phyloP scores from a whole-genome alignment of 2,888 invertebrate species.

The Sminthurinus aureus region DNA sequence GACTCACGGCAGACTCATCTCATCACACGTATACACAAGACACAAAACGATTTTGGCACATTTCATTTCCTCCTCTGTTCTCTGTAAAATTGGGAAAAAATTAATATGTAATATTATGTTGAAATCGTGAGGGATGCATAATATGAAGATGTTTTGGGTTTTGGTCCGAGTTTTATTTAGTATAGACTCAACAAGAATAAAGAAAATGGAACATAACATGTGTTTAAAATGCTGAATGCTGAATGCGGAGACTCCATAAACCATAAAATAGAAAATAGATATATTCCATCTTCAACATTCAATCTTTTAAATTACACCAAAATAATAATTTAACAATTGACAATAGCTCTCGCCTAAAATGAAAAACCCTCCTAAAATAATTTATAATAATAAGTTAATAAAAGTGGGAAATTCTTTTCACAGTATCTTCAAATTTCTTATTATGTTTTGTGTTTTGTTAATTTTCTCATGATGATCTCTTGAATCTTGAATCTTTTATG shows the following conservation, averaged over 20 bases:
- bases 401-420: too few relatives aligned
- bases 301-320: too few relatives aligned
- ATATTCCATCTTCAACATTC: too few relatives aligned
- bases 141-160: background rate
- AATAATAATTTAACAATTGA: too few relatives aligned
- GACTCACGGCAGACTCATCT: background rate
- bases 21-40: background rate
- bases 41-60: slow-evolving; percentile 6
- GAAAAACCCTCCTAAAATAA: too few relatives aligned
- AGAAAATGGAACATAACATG: background rate
- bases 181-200: background rate
- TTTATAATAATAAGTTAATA: too few relatives aligned
- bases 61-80: background rate
- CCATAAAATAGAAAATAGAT: too few relatives aligned
- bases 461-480: background rate
- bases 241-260: too few relatives aligned
- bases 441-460: background rate
- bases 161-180: too few relatives aligned
- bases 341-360: too few relatives aligned
- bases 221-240: background rate
- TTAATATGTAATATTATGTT: background rate
- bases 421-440: background rate
- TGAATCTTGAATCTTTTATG: background rate
- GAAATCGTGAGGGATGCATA: background rate
- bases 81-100: slow-evolving; percentile 6